Conservation (phyloP, 2,113 vertebrate genomes). For the Amphiprion ocellaris region DNA sequence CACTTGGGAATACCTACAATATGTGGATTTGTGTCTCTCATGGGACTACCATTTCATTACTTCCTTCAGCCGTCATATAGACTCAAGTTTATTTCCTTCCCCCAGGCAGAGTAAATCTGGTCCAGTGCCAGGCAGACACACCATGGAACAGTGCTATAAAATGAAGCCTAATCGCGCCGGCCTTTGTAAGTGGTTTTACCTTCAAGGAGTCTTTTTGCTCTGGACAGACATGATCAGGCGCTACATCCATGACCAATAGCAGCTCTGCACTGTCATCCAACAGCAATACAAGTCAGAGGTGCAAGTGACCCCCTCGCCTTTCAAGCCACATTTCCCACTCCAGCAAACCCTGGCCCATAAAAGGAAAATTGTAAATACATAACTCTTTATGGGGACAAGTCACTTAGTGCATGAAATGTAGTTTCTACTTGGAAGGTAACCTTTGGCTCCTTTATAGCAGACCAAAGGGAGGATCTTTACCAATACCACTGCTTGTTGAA, state of each 20-base stretch:
- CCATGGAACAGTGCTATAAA: constrained; percentile 65
- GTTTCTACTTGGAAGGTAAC: constrained; percentile 29
- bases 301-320: constrained; percentile 32
- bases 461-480: constrained; percentile 20
- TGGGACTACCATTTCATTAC: constrained; percentile 71
- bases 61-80: constrained; percentile 67
- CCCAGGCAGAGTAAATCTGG: constrained; percentile 60
- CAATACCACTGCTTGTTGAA: neutral
- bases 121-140: constrained; percentile 36
- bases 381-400: constrained; percentile 61
- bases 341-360: constrained; percentile 37
- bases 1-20: constrained; percentile 68
- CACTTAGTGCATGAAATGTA: constrained; percentile 52
- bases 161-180: constrained; percentile 62
- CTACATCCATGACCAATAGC: constrained; percentile 48
- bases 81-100: constrained; percentile 64
- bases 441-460: constrained; percentile 27
- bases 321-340: constrained; percentile 50
- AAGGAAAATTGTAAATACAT: constrained; percentile 58
- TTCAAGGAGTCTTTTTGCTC: constrained; percentile 64
- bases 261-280: constrained; percentile 53
- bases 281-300: constrained; percentile 33
- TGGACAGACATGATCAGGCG: constrained; percentile 49
- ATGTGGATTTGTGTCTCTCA: constrained; percentile 72
- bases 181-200: constrained; percentile 66